Evolutionary conservation across 2,888 invertebrate genomes (phyloP).

Genomic region (Tetanocera ferruginea): DNA sequence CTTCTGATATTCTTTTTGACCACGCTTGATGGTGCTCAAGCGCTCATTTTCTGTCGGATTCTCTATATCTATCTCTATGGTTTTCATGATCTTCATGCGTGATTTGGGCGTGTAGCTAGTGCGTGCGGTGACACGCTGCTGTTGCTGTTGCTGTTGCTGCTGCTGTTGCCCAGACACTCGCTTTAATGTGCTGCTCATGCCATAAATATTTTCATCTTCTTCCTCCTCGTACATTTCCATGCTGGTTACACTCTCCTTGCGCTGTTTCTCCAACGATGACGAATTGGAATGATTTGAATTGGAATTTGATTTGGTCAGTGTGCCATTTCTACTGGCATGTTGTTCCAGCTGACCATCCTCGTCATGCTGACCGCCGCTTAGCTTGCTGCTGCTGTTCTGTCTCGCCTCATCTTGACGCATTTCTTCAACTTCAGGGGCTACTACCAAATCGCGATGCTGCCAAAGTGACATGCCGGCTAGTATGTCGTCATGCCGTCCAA

Average conservation of each 20-base stretch:
- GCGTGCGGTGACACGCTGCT: slow-evolving; percentile 37
- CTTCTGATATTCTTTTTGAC: slow-evolving; percentile 55
- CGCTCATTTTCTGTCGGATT: slow-evolving; percentile 63
- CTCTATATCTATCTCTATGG: slow-evolving; percentile 67
- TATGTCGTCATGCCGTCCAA: slow-evolving; percentile 79
- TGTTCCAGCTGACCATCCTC: slow-evolving; percentile 1
- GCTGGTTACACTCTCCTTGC: slow-evolving; percentile 66
- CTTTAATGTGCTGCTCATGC: slow-evolving; percentile 53
- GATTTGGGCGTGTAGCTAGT: slow-evolving; percentile 64
- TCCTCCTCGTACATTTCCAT: slow-evolving; percentile 65
- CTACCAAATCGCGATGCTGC: slow-evolving; percentile 87
- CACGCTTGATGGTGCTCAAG: slow-evolving; percentile 59
- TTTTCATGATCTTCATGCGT: slow-evolving; percentile 68
- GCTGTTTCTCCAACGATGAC: slow-evolving; percentile 58
- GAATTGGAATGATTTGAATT: slow-evolving; percentile 57
- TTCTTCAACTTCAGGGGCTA: slow-evolving; percentile 62
- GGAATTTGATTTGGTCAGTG: slow-evolving; percentile 60
- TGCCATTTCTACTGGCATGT: slow-evolving; percentile 52
- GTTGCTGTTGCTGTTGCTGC: slow-evolving; percentile 37
- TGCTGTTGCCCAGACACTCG: slow-evolving; percentile 23
- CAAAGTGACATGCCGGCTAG: slow-evolving; percentile 89
- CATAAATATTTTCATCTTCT: slow-evolving; percentile 66
- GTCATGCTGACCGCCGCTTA: slow-evolving; percentile 39
- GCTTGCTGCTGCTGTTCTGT: slow-evolving; percentile 39
- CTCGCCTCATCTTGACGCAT: slow-evolving; percentile 53